Base-by-base conservation (phyloP, 2,113 vertebrate species). In the Macrotis lagotis region DNA sequence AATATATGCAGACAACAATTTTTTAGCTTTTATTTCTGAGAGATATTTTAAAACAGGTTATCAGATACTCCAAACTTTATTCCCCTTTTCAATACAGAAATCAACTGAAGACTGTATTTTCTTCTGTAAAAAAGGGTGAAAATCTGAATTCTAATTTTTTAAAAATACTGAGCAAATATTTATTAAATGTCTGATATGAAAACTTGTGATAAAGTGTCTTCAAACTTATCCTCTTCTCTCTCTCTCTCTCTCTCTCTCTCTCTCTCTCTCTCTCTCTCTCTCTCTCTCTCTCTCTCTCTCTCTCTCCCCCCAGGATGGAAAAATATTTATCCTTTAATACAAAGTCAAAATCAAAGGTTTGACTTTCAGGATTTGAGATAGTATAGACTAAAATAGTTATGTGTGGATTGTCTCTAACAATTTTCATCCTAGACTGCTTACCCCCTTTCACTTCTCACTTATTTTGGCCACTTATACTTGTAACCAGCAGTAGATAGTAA, bases 11-110 rank as follows among this genome's bases (percentile, higher is more conserved):
- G 37, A 93, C 92, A 90, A 26, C 50, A 55, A 2, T 96, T 97
- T 95, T 89, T 95, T 88, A 95, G 90, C 12, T 48, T 89, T 96
- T 47, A 96, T 74, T 97, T 97, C 48, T 89, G 91, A 59, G 12
- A 52, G 12, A 95, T 55, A 48, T 91, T 96, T 49, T 94, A 94
- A 97, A 47, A 51, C 25, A 48, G 19, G 37, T 1, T 94, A 97
- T 95, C 8, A 95, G 8, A 90, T 93, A 92, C 25, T 49, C 44
- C 88, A 92, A 44, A 37, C 51, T 91, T 95, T 19, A 26, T 1
- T 48, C 16, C 90, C 91, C 59, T 37, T 50, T 50, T 92, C 88
- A 47, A 91, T 91, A 96, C 96, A 94, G 92, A 95, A 96, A 92
- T 44, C 89, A 94, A 91, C 47, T 96, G 25, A 90, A 48, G 14